Evolutionary conservation across 92 coral and sea anemone species (phyloP), one percentile per base, ranked within the genome.

Genomic region (Umimayanthus chanpuru): DNA sequence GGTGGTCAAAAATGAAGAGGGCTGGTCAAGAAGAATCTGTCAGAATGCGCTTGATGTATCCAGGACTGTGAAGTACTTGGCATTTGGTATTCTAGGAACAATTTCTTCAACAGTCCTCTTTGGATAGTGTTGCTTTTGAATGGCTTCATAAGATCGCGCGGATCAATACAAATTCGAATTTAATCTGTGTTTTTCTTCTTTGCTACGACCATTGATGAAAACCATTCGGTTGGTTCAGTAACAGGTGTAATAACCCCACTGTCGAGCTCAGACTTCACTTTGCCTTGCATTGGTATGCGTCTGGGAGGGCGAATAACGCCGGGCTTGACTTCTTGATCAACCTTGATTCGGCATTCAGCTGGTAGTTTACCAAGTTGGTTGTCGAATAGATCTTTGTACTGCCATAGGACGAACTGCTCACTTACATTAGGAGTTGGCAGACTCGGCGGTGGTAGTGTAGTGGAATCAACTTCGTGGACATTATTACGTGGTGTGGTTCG

Each of bases 251-350:
- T 47, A 47, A 65, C 70, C 20, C 85, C 89, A 6, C 89, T 87
- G 43, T 87, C 90, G 76, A 87, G 78, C 85, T 78, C 90, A 23
- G 85, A 18, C 55, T 87, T 79, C 43, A 77, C 90, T 78, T 87
- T 88, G 36, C 66, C 82, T 65, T 88, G 90, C 85, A 86, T 58
- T 15, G 89, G 83, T 25, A 86, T 86, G 20, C 85, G 40, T 77
- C 89, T 76, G 36, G 89, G 89, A 76, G 89, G 89, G 39, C 89
- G 39, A 78, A 87, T 77, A 28, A 77, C 89, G n/a, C n/a, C n/a
- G 2, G 89, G 89, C 21, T 87, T 87, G 55, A 77, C 89, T 9
- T 76, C 85, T 58, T 56, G 85, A 77, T 77, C 89, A 39, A 87
- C 74, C 58, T 87, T 87, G 76, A 87, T 87, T 12, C 85, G 77